Percentiles rank a stretch among this genome's conserved stretches.
Evolutionary conservation across 2,797 vertebrate genomes (phyloP).

Genomic region (Siniperca obscura): DNA sequence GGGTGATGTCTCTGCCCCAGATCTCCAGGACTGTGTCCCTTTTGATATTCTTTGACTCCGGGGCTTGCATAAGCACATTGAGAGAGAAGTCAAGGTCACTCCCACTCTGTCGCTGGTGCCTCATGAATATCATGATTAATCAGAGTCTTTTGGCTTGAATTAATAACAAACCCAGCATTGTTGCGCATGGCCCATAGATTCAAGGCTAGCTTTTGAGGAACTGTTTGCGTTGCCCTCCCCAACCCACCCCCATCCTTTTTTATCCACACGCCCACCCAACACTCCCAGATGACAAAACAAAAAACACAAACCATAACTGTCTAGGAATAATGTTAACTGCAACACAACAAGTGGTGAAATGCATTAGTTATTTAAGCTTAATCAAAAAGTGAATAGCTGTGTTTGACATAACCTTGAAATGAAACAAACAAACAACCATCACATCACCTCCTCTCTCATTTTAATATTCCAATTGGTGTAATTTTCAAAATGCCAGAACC

Average conservation of each 20-base stretch:
- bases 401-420: constrained; percentile 16
- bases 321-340: constrained; percentile 20
- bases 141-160: constrained; percentile 79
- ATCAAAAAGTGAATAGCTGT: constrained; percentile 1
- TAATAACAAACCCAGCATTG: constrained; percentile 75
- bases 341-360: constrained; percentile 31
- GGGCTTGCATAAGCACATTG: constrained; percentile 74
- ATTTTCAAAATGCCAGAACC: constrained; percentile 15
- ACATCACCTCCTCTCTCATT: background rate
- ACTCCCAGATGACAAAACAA: constrained; percentile 58
- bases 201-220: constrained; percentile 65
- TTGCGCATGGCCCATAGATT: constrained; percentile 62
- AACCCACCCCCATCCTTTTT: constrained; percentile 22
- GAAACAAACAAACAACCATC: constrained; percentile 24
- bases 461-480: background rate
- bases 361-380: constrained; percentile 16
- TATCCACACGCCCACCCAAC: constrained; percentile 33
- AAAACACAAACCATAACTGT: constrained; percentile 38
- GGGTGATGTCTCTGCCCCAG: constrained; percentile 81
- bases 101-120: constrained; percentile 71
- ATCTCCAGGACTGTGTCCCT: constrained; percentile 81
- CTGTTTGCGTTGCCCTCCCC: constrained; percentile 55
- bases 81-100: constrained; percentile 84
- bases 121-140: constrained; percentile 87
- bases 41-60: constrained; percentile 83